A percentile compares a stretch with the other conserved stretches of the same genome.
These are phyloP conservation scores for Malthinus seriepunctatus DNA, from an alignment of 2,888 invertebrate species.

Conservation along the genomic window DNA sequence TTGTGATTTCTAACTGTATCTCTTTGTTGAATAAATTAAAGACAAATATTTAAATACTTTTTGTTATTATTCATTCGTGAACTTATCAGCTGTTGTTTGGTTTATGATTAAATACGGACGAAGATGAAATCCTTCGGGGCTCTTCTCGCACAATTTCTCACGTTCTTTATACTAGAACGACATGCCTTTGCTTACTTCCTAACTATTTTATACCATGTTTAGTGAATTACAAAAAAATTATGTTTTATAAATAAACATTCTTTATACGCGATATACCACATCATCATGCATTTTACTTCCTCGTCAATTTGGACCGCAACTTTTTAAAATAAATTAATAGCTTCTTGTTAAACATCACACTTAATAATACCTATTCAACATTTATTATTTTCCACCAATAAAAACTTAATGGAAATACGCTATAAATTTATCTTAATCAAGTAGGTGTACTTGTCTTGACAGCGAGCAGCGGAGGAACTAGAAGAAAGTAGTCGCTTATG, in stretches of 20 bases:
- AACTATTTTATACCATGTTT: constrained; percentile 31
- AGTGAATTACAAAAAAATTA: constrained; percentile 30
- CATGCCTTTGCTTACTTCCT: constrained; percentile 28
- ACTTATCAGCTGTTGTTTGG: constrained; percentile 12
- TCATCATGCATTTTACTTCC: constrained; percentile 13
- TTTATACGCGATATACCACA: constrained; percentile 4
- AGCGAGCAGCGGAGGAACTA: no score
- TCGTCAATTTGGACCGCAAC: constrained; percentile 11
- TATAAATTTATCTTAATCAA: no score
- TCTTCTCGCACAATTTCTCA: constrained; percentile 26
- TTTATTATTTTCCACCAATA: no score
- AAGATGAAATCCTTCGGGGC: not conserved
- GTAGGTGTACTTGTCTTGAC: no score
- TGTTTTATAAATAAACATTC: constrained; percentile 11
- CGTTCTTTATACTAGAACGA: constrained; percentile 29
- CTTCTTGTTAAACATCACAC: no score
- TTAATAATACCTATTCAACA: not conserved
- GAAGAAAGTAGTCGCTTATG: no score
- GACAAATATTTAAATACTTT: constrained; percentile 14
- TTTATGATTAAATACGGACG: constrained; percentile 17
- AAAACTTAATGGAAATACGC: no score
- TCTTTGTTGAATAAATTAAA: constrained; percentile 13
- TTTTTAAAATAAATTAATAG: not conserved
- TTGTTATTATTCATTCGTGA: constrained; percentile 8
- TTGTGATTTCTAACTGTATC: constrained; percentile 18